Conservation (phyloP, 2,888 invertebrate species). For the Barypeithes pellucidus region DNA sequence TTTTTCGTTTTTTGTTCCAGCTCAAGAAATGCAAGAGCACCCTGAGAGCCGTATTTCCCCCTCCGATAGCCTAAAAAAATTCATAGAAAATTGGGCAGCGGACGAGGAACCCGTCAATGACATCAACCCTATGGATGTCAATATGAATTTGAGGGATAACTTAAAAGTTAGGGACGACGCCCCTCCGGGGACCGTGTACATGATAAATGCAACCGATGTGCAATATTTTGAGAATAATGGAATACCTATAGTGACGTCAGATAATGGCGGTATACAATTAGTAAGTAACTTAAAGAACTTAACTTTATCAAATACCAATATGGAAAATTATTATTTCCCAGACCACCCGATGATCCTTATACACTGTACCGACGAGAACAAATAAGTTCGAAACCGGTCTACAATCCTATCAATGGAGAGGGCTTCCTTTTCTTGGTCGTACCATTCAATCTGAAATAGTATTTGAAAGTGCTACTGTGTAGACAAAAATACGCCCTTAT, state of each 20-base stretch:
- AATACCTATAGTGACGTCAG: slow-evolving; percentile 59
- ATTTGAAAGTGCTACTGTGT: too few species aligned
- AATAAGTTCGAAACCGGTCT: too few species aligned
- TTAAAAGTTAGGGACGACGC: slow-evolving; percentile 56
- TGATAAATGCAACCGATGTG: slow-evolving; percentile 62
- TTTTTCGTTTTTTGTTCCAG: too few species aligned
- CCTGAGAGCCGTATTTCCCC: slow-evolving; percentile 60
- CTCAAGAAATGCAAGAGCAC: slow-evolving; percentile 62
- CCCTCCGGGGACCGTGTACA: slow-evolving; percentile 58
- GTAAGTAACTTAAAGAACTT: slow-evolving; percentile 53
- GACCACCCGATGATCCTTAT: too few species aligned
- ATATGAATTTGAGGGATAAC: slow-evolving; percentile 52
- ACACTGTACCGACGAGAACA: too few species aligned
- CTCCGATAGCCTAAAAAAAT: slow-evolving; percentile 65
- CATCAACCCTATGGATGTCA: slow-evolving; percentile 55
- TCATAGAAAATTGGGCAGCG: slow-evolving; percentile 66
- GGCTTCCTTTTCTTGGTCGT: too few species aligned
- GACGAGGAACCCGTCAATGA: slow-evolving; percentile 65
- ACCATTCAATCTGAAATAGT: too few species aligned
- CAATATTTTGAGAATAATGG: slow-evolving; percentile 63
- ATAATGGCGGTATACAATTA: slow-evolving; percentile 57
- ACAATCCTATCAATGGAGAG: too few species aligned
- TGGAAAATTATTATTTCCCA: too few species aligned
- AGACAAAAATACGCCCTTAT: too few species aligned
- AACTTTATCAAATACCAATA: too few species aligned